Base-by-base conservation (phyloP, 2,113 vertebrate genomes). In the Neotragus moschatus region DNA sequence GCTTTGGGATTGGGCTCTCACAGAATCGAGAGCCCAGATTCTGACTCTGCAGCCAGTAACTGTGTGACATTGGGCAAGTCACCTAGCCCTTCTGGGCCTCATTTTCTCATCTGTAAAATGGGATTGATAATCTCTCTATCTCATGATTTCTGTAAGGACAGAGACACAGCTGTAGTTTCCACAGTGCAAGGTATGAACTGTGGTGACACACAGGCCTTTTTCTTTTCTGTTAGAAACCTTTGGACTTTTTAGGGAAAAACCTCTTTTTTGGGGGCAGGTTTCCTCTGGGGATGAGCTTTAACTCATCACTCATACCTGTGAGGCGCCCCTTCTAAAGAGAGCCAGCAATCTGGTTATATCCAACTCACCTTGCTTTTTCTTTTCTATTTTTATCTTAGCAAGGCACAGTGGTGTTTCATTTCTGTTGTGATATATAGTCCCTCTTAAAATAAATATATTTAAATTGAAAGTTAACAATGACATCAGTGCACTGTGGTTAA, bases 381-480 rank as follows among this genome's bases (percentile, higher is more conserved):
- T 92, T n/a, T 30, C 81, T 94, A 73, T 90, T 73, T 94, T 79
- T 92, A n/a, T 84, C 30, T 63, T 61, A 93, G 43, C 56, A 86
- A 84, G 89, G 12, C 33, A 63, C 26, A 23, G 2, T 55, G 61
- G 15, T 94, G 0, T 84, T 92, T 60, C n/a, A n/a, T 75, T 70
- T 88, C 33, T 63, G 17, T 58, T 93, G 33, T 15, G 33, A 36
- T 73, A 45, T 2, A 28, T 4, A 45, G 56, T 82, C 96, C 66
- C 23, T 75, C 92, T 87, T 53, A 58, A 91, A 88, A 81, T 61
- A 39, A 61, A 90, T 51, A 43, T 85, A 70, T 23, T 73, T 88
- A 63, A 82, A n/a, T 90, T 45, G 60, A 60, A 73, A 70, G 36
- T 73, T 90, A 89, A 55, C 39, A 43, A 55, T 70, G 73, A 36